Evolutionary conservation across 2,113 vertebrate species (phyloP), one percentile per base, ranked within the genome.

Genomic region (chimpanzee (Pan troglodytes)): DNA sequence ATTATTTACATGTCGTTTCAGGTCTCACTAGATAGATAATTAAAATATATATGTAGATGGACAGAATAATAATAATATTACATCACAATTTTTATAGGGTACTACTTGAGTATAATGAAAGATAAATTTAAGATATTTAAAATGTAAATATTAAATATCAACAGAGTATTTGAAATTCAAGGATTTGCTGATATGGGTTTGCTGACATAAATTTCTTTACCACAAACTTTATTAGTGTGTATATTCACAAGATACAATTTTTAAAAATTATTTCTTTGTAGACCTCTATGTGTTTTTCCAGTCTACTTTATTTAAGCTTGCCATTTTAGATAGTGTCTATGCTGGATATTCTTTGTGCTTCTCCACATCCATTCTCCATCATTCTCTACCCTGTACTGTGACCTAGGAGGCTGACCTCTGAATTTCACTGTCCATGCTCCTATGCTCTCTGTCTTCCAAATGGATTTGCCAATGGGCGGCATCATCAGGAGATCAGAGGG

Each of bases 111-210:
- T 67, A 32, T 12, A 55, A 64, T 88, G 40, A 43, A 70, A 14
- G 6, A 35, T 87, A 92, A 89, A 35, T 52, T 13, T 35, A 89
- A 89, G 40, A 76, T 83, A 93, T 48, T 96, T 97, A 80, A 79
- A 52, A 32, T 45, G 35, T 45, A 80, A 79, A 20, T 45, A 20
- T 64, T 64, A 64, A 64, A 64, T 64, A 30, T 64, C 61, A 30
- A 64, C 61, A 64, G 32, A 64, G 61, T 32, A 68, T 83, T 8
- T 78, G 13, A 45, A 93, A 73, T 83, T 76, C 59, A 91, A 80
- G 22, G 9, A 61, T 88, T 84, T 80, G 57, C 13, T 20, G 32
- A 48, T 64, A 64, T 0, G 17, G 13, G 55, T 88, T 84, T 80
- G 43, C 8, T 18, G 30, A 32, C 9, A 76, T 1, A 3, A 38